Evolutionary conservation across 1,140 invertebrate genomes (phyloP).

Genomic region (Heterodera carotae): DNA sequence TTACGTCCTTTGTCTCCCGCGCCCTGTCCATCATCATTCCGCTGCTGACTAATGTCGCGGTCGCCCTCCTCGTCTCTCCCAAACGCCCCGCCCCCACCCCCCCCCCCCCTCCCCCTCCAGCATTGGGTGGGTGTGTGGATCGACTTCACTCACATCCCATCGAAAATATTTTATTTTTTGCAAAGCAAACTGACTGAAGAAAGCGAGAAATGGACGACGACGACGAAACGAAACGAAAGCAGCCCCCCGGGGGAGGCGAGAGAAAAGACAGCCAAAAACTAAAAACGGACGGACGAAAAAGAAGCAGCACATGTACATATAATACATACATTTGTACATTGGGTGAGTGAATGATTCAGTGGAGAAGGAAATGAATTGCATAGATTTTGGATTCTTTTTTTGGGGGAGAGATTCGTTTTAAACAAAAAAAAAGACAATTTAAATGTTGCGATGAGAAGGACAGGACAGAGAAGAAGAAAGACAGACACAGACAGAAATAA

Average conservation of each 20-base stretch:
- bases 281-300: neutral
- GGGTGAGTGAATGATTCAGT: neutral
- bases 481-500: neutral
- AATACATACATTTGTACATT: too few species aligned
- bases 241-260: neutral
- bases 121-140: neutral
- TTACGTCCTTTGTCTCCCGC: too few species aligned
- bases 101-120: too few species aligned
- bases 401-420: neutral
- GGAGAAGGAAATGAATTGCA: too few species aligned
- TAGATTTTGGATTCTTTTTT: neutral
- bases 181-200: neutral
- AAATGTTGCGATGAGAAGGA: neutral
- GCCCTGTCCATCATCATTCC: too few species aligned
- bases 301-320: neutral
- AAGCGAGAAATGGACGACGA: neutral
- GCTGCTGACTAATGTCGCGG: too few species aligned
- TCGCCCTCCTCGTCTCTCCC: too few species aligned
- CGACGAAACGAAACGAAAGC: neutral
- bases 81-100: too few species aligned
- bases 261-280: neutral
- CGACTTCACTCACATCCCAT: neutral
- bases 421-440: neutral
- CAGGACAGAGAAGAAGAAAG: too few species aligned
- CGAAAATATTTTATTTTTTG: slow-evolving; percentile 1